A percentile compares a stretch with the other conserved stretches of the same genome.
Conservation (phyloP, 2,113 vertebrate genomes). For the Heteronetta atricapilla region DNA sequence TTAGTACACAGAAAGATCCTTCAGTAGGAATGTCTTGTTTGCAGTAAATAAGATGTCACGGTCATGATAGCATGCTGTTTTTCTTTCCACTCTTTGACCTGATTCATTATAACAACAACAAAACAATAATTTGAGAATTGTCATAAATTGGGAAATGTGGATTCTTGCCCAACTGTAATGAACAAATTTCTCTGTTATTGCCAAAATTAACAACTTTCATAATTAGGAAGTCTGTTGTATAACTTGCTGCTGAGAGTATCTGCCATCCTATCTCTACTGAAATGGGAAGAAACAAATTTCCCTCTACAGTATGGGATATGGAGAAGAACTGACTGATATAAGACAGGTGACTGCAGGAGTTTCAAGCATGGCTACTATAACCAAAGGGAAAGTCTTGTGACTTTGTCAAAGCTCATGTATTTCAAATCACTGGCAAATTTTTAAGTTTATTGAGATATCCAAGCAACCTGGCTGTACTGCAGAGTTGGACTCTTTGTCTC, state of each 20-base stretch:
- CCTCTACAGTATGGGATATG: background rate
- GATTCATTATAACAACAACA: background rate
- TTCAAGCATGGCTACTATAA: background rate
- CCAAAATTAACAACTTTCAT: background rate
- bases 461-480: background rate
- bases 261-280: background rate
- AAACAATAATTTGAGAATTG: background rate
- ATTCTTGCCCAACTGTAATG: background rate
- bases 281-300: background rate
- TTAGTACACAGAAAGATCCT: background rate
- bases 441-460: background rate
- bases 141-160: background rate
- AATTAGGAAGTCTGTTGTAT: background rate
- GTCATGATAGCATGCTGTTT: background rate
- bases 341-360: background rate
- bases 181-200: background rate
- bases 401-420: background rate
- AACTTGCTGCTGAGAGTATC: background rate
- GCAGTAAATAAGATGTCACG: background rate
- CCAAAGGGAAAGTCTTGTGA: background rate
- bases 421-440: background rate
- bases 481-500: background rate
- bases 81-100: slow-evolving; percentile 4
- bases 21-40: background rate
- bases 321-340: background rate